Base-by-base conservation (phyloP, 2,888 invertebrate genomes). In the Holacanthella duospinosa region DNA sequence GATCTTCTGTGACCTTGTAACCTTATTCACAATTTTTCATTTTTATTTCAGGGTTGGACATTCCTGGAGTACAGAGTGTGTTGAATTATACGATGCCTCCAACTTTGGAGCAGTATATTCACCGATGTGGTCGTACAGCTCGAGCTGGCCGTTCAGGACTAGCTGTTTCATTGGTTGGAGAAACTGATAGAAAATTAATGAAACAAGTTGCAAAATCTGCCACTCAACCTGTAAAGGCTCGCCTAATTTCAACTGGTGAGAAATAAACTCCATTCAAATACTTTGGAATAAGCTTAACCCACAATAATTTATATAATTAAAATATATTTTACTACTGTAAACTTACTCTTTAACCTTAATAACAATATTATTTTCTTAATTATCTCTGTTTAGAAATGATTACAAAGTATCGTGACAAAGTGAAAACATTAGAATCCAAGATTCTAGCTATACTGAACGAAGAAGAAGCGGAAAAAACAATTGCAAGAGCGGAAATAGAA, bases 71-170 rank as follows among this genome's bases (percentile, higher is more conserved):
- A 24, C 67, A 66, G 75, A 79, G 69, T 75, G 81, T 96, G 3
- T 86, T 99, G 55, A 99, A 99, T 79, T 96, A 93, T 79, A 88
- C 92, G 0, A 86, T 97, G 86, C 97, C 97, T 0, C 87, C 89
- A 54, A 90, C 93, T 0, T 77, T 95, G 25, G 93, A 96, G 75
- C 95, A 96, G 77, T 99, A 99, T 75, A 93, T 99, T 74, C 99
- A 99, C 78, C 83, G 86, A 78, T 93, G 97, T 9, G 97, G 97
- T 43, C 82, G 97, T 74, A 99, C 97, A 1, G 97, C 97, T 0
- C 83, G 97, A 75, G 97, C 97, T 9, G 96, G 96, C 0, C 84
- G 89, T 60, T 88, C 87, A 19, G 97, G 97, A 27, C 87, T 92
- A 64, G 93, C 97, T 0, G 92, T 99, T 4, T 94, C 95, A 0